Conservation (phyloP, 1,140 invertebrate species). For the Sogatella furcifera region DNA sequence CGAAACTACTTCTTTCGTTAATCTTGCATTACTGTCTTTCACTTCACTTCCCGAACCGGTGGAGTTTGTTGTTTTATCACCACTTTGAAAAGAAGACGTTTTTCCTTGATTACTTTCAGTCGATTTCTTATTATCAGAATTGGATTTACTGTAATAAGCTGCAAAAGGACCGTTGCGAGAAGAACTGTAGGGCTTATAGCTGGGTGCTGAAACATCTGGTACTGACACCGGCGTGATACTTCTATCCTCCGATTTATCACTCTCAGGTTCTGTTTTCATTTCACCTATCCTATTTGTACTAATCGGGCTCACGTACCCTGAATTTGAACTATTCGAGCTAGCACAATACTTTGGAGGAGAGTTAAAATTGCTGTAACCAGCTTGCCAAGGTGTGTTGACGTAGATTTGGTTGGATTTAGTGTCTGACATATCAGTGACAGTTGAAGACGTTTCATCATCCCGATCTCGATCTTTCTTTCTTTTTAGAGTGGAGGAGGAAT, state of each 20-base stretch:
- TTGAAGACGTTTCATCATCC: slow-evolving; percentile 28
- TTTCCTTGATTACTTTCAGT: slow-evolving; percentile 9
- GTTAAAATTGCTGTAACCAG: slow-evolving; percentile 10
- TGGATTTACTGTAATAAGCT: slow-evolving; percentile 26
- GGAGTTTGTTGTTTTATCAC: slow-evolving; percentile 24
- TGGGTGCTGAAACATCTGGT: slow-evolving; percentile 14
- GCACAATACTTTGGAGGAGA: slow-evolving; percentile 29
- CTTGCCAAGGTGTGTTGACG: slow-evolving; percentile 34
- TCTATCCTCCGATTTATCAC: slow-evolving; percentile 9
- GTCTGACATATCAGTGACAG: slow-evolving; percentile 28
- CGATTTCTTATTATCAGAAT: slow-evolving; percentile 8
- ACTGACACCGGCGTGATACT: neutral
- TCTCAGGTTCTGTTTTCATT: slow-evolving; percentile 17
- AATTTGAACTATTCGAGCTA: slow-evolving; percentile 48
- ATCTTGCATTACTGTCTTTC: slow-evolving; percentile 30
- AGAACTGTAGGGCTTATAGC: slow-evolving; percentile 31
- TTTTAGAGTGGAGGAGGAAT: slow-evolving; percentile 56
- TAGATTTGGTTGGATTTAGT: slow-evolving; percentile 34
- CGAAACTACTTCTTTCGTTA: slow-evolving; percentile 25
- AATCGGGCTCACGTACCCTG: slow-evolving; percentile 59
- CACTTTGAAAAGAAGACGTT: slow-evolving; percentile 4
- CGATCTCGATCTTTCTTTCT: slow-evolving; percentile 46
- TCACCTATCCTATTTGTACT: slow-evolving; percentile 25
- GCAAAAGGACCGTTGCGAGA: slow-evolving; percentile 26
- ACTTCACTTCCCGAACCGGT: slow-evolving; percentile 31